Evolutionary conservation across 1,140 invertebrate species (phyloP).

Genomic region (Lepidurus couesii): DNA sequence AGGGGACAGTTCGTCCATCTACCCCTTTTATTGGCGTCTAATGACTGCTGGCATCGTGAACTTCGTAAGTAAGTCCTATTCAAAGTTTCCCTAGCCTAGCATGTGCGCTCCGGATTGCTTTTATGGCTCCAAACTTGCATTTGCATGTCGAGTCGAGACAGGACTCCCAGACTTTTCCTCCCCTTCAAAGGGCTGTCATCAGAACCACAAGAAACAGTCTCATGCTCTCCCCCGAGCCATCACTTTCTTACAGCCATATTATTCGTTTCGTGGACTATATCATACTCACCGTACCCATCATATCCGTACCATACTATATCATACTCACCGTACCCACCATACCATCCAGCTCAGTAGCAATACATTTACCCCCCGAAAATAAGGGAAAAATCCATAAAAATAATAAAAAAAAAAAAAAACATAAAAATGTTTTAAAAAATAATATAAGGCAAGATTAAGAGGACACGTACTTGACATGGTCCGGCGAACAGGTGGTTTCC

Average conservation of each 20-base stretch:
- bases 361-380: neutral
- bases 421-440: no score
- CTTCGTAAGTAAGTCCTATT: neutral
- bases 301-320: no score
- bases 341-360: no score
- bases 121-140: constrained; percentile 13
- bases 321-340: no score
- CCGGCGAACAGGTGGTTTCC: constrained; percentile 31
- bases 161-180: neutral
- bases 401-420: neutral
- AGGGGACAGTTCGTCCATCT: no score
- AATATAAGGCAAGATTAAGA: neutral
- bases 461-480: constrained; percentile 30
- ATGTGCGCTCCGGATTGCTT: neutral
- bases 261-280: neutral
- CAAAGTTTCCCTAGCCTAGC: neutral
- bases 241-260: neutral
- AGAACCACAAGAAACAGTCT: neutral
- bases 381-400: neutral
- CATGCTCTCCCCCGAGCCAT: neutral
- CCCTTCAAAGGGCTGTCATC: neutral
- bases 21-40: neutral
- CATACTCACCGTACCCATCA: no score
- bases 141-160: neutral
- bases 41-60: neutral